Percentiles rank a stretch among this genome's conserved stretches.
Conservation (phyloP, 35 echinoderm and acorn worm species). For the Eucidaris tribuloides region DNA sequence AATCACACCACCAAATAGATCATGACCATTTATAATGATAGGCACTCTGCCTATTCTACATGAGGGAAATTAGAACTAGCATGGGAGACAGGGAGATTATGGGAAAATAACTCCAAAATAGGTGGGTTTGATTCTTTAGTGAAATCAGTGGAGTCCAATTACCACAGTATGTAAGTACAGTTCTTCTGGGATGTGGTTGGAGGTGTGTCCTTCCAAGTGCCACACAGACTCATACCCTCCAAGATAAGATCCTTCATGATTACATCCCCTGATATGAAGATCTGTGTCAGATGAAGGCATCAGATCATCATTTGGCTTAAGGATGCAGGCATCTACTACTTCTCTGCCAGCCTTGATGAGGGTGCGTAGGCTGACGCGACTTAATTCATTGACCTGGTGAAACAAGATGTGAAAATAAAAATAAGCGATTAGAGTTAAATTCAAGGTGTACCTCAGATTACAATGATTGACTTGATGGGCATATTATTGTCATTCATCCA, state of each 20-base stretch:
- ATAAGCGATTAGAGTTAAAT: not conserved
- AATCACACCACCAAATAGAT: too few species aligned
- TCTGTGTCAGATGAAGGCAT: not conserved
- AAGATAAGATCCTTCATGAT: slow-evolving; percentile 15
- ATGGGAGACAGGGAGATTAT: not conserved
- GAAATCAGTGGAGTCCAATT: not conserved
- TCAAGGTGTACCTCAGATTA: too few species aligned
- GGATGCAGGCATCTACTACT: not conserved
- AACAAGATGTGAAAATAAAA: not conserved
- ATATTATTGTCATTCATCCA: too few species aligned
- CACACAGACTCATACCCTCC: slow-evolving; percentile 52
- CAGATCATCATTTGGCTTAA: not conserved
- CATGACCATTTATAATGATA: too few species aligned
- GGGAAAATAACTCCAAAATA: not conserved
- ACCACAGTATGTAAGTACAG: slow-evolving; percentile 44
- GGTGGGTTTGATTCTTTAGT: not conserved
- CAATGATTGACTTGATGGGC: too few species aligned
- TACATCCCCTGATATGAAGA: slow-evolving; percentile 22
- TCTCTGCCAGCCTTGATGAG: not conserved
- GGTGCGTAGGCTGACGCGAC: not conserved
- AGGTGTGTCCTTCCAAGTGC: slow-evolving; percentile 39
- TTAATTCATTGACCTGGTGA: not conserved
- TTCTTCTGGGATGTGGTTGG: slow-evolving; percentile 52
- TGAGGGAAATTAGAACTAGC: not conserved
- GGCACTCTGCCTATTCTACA: too few species aligned